phyloP scores from a whole-genome alignment of 2,113 vertebrate genomes.

The Ceuthmochares aereus region DNA sequence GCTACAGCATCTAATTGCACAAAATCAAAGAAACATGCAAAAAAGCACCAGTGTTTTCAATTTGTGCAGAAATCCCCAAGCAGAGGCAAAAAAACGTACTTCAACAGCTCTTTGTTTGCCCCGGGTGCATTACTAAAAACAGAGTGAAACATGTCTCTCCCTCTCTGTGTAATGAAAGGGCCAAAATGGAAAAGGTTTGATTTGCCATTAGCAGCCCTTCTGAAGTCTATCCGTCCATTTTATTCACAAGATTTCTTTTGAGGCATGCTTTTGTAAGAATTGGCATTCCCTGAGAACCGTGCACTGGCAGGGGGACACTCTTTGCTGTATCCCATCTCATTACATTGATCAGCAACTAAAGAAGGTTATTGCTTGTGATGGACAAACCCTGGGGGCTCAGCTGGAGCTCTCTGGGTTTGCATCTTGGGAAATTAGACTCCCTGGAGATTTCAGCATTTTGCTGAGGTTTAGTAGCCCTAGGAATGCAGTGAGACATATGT shows the following conservation, averaged over 20 bases:
- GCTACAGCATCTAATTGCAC: background rate
- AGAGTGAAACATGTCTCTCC: background rate
- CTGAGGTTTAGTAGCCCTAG: background rate
- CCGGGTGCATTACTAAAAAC: background rate
- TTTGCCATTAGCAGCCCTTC: background rate
- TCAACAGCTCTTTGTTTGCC: background rate
- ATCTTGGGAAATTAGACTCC: background rate
- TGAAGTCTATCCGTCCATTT: background rate
- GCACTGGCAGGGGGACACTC: background rate
- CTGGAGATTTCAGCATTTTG: background rate
- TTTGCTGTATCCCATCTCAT: background rate
- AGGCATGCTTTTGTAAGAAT: background rate
- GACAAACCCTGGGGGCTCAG: background rate
- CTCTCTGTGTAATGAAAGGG: background rate
- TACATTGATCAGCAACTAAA: background rate
- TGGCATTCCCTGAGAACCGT: background rate
- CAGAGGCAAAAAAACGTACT: background rate
- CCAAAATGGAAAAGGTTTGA: background rate
- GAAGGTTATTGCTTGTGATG: background rate
- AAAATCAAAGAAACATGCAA: background rate
- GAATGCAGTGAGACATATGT: background rate
- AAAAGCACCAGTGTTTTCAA: background rate
- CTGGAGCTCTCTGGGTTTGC: fast-evolving
- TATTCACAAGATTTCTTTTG: background rate
- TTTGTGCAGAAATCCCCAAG: background rate